phyloP scores from a whole-genome alignment of 2,888 invertebrate species.

The Lampropteryx suffumata region DNA sequence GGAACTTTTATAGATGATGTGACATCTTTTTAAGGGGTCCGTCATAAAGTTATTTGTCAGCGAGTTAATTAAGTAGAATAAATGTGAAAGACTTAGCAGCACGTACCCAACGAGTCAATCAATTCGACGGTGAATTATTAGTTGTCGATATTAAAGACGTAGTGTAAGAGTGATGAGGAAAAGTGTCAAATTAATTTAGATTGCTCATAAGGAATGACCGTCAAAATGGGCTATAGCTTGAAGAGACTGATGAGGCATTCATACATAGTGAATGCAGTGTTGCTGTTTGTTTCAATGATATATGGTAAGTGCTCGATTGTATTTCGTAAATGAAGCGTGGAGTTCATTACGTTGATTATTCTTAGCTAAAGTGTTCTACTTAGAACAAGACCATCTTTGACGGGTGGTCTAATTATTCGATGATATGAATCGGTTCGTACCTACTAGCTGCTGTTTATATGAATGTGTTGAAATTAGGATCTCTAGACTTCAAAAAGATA shows the following conservation, averaged over 20 bases:
- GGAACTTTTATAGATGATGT: conserved; percentile 60
- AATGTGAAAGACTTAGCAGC: conserved; percentile 70
- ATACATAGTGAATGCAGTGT: conserved; percentile 67
- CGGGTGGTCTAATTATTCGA: not conserved
- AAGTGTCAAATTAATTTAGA: conserved; percentile 66
- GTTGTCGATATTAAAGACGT: conserved; percentile 35
- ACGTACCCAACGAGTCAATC: conserved; percentile 32
- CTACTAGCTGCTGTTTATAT: too few species aligned
- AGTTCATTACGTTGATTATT: conserved; percentile 38
- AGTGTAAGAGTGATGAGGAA: conserved; percentile 65
- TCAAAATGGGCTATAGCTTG: conserved; percentile 66
- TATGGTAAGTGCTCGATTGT: conserved; percentile 67
- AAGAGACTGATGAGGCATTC: conserved; percentile 71
- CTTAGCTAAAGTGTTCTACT: conserved; percentile 15
- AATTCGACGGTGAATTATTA: conserved; percentile 47
- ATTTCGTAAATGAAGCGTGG: conserved; percentile 38
- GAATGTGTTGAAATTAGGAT: too few species aligned
- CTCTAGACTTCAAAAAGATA: too few species aligned
- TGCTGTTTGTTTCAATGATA: conserved; percentile 70
- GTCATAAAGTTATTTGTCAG: conserved; percentile 75
- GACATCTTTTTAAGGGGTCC: conserved; percentile 64
- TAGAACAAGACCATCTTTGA: conserved; percentile 14
- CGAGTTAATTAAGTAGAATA: conserved; percentile 68
- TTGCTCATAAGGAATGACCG: conserved; percentile 42
- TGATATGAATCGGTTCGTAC: too few species aligned